Evolutionary conservation across 2,113 vertebrate species (phyloP).

Genomic region (Etia nguti): DNA sequence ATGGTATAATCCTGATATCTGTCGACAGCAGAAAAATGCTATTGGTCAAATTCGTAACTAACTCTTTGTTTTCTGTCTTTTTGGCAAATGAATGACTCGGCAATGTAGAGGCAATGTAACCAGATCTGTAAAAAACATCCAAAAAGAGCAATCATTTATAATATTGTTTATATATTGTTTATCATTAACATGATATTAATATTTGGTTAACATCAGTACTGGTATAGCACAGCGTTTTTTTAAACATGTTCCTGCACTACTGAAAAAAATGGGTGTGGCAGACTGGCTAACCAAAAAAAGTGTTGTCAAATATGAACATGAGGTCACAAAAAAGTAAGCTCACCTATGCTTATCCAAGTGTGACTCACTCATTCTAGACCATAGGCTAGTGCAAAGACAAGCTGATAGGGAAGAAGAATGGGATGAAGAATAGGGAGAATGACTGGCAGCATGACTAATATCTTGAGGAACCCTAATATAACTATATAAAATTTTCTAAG

Average conservation of each 20-base stretch:
- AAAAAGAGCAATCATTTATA: background rate
- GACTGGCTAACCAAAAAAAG: background rate
- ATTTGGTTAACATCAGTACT: background rate
- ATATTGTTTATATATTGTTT: too few relatives aligned
- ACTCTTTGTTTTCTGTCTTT: background rate
- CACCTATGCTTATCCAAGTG: background rate
- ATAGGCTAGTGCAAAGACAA: background rate
- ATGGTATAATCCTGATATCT: background rate
- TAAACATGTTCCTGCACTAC: background rate
- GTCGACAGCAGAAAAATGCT: background rate
- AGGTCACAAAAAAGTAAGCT: background rate
- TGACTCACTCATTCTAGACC: background rate
- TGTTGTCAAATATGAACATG: background rate
- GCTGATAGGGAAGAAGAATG: background rate
- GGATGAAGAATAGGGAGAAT: background rate
- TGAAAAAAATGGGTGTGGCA: background rate
- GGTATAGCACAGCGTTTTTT: background rate
- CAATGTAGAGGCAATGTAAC: background rate
- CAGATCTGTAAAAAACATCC: background rate
- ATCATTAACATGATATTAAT: background rate
- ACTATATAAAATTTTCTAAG: background rate
- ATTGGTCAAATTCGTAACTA: background rate
- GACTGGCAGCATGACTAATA: background rate
- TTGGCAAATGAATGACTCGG: background rate
- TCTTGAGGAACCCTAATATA: conserved; percentile 3